Percentiles rank a stretch among this genome's conserved stretches.
Evolutionary conservation across 2,888 invertebrate species (phyloP).

Genomic region (Mythimna loreyi): DNA sequence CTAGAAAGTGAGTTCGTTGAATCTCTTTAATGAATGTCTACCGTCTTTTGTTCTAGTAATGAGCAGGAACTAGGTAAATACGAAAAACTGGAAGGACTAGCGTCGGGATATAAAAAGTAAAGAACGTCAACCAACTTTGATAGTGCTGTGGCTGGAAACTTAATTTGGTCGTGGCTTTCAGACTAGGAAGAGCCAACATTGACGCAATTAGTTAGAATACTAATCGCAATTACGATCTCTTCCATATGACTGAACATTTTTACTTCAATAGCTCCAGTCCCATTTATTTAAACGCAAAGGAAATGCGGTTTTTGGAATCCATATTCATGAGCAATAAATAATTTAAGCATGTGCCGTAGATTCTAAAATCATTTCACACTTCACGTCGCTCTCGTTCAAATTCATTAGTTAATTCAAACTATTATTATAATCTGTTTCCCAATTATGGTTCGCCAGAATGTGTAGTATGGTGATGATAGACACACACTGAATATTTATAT

Average conservation of each 20-base stretch:
- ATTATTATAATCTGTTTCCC: constrained; percentile 58
- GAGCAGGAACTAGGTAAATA: constrained; percentile 51
- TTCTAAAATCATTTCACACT: constrained; percentile 43
- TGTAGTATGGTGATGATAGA: constrained; percentile 29
- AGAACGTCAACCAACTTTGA: constrained; percentile 20
- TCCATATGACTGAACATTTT: constrained; percentile 25
- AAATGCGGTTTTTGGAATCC: constrained; percentile 28
- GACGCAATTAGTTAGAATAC: constrained; percentile 50
- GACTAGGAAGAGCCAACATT: constrained; percentile 22
- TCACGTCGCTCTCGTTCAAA: constrained; percentile 30
- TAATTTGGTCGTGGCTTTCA: constrained; percentile 28
- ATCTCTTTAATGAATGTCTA: constrained; percentile 42
- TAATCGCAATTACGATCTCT: constrained; percentile 26
- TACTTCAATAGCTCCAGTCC: constrained; percentile 1
- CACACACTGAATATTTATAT: constrained; percentile 57
- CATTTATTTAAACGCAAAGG: constrained; percentile 22
- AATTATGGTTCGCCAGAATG: constrained; percentile 36
- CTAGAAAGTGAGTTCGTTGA: constrained; percentile 11
- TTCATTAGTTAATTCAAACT: constrained; percentile 46
- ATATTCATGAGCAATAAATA: constrained; percentile 40
- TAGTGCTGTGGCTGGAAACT: constrained; percentile 16
- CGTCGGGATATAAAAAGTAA: constrained; percentile 40
- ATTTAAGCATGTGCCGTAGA: constrained; percentile 42
- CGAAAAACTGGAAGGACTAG: constrained; percentile 19
- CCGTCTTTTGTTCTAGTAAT: constrained; percentile 51